Conservation (phyloP, 2,888 invertebrate genomes). For the Orthosia incerta region DNA sequence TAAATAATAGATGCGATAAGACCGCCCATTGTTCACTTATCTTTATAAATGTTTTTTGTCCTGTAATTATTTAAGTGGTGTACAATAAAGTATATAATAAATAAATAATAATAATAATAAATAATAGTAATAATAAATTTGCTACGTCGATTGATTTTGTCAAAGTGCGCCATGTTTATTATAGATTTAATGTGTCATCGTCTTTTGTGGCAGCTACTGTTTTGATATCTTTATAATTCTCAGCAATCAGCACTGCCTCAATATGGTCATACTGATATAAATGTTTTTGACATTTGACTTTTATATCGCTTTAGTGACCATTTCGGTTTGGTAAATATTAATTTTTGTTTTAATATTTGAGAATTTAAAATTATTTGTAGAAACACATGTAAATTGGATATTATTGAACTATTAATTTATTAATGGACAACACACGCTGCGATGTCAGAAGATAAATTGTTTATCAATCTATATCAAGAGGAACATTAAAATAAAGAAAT, state of each 20-base stretch:
- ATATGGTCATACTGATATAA: constrained; percentile 33
- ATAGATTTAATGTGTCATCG: background rate
- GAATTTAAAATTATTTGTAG: constrained; percentile 10
- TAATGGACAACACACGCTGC: constrained; percentile 52
- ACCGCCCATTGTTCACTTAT: too few relatives aligned
- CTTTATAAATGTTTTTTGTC: too few relatives aligned
- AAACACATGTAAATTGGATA: constrained; percentile 38
- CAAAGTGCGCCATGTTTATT: background rate
- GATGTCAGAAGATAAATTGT: constrained; percentile 42
- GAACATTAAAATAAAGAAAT: constrained; percentile 50
- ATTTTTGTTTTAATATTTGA: constrained; percentile 10
- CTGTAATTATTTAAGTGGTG: too few relatives aligned
- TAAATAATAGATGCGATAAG: too few relatives aligned
- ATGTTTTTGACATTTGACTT: constrained; percentile 50
- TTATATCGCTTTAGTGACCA: constrained; percentile 10
- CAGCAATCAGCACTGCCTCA: constrained; percentile 8
- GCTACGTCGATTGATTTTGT: background rate
- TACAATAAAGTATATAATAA: too few relatives aligned
- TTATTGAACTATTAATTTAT: constrained; percentile 34
- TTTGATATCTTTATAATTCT: constrained; percentile 26
- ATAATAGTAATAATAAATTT: too few relatives aligned
- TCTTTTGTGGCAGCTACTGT: constrained; percentile 13
- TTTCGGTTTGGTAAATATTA: constrained; percentile 22
- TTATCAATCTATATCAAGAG: constrained; percentile 37
- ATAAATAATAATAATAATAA: constrained; percentile 61